Evolutionary conservation across 2,888 invertebrate species (phyloP).

Genomic region (Conus canariensis): DNA sequence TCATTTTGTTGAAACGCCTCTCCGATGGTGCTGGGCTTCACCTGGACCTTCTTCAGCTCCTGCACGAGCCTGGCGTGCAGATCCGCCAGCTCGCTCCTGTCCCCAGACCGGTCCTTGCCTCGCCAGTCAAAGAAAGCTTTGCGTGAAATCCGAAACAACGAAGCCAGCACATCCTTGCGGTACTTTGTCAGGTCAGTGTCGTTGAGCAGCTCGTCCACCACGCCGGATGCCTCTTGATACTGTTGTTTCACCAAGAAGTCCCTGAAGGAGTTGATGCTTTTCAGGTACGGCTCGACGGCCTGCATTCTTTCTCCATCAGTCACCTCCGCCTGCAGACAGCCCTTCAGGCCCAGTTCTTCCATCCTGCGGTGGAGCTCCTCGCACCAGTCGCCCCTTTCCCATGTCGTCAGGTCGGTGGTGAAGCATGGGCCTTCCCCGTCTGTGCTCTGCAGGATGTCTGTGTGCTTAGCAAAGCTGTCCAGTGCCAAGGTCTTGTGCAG

Average conservation of each 20-base stretch:
- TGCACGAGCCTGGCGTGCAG: not conserved
- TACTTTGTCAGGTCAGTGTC: not conserved
- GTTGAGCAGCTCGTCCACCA: not conserved
- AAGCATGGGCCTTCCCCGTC: not conserved
- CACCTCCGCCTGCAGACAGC: not conserved
- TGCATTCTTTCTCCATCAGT: not conserved
- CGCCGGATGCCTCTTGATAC: not conserved
- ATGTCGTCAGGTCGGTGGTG: not conserved
- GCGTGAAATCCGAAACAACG: not conserved
- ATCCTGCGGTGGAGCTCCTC: not conserved
- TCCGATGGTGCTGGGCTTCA: not conserved
- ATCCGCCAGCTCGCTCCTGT: not conserved
- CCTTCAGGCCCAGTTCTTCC: not conserved
- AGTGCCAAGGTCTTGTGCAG: no score
- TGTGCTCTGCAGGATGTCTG: no score
- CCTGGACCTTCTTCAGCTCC: not conserved
- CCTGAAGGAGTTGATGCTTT: not conserved
- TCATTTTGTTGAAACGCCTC: not conserved
- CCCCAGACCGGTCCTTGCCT: not conserved
- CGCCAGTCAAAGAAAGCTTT: no score
- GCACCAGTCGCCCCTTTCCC: not conserved
- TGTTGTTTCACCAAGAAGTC: not conserved
- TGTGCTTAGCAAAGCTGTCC: no score
- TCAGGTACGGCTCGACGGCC: not conserved
- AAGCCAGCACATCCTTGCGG: not conserved